Conservation (phyloP, 1,140 invertebrate species). For the Pseudoatta argentina region DNA sequence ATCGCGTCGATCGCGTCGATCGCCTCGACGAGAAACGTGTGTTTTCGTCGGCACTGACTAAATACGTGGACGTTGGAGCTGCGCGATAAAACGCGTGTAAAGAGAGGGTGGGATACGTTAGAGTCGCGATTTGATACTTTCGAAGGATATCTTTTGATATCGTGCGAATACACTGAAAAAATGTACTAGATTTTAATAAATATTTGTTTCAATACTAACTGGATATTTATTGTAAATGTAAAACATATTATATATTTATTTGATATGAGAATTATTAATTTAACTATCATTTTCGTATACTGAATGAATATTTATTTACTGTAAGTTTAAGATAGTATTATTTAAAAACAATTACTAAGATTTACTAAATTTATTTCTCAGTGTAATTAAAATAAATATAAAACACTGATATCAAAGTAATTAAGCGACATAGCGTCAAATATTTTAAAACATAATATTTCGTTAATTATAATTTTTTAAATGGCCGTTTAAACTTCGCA, state of each 20-base stretch:
- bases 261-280: too few relatives aligned
- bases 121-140: background rate
- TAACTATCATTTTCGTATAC: too few relatives aligned
- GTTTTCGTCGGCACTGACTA: slow-evolving; percentile 65
- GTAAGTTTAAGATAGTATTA: too few relatives aligned
- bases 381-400: background rate
- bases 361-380: too few relatives aligned
- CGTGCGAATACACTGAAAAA: too few relatives aligned
- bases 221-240: too few relatives aligned
- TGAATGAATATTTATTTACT: too few relatives aligned
- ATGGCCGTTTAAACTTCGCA: background rate
- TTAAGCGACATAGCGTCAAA: background rate
- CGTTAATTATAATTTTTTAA: background rate
- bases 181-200: too few relatives aligned
- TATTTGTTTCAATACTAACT: too few relatives aligned
- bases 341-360: too few relatives aligned
- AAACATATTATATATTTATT: too few relatives aligned
- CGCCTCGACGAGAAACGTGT: slow-evolving; percentile 62
- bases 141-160: background rate
- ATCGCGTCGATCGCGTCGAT: slow-evolving; percentile 63
- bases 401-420: background rate
- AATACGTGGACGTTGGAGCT: slow-evolving; percentile 9
- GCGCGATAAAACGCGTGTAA: slow-evolving; percentile 28
- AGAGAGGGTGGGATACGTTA: background rate
- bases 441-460: background rate